Percentiles rank a stretch among this genome's conserved stretches.
These are phyloP conservation scores for Melanerpes aurifrons DNA, from an alignment of 2,113 vertebrate genomes.

Conservation along the genomic window DNA sequence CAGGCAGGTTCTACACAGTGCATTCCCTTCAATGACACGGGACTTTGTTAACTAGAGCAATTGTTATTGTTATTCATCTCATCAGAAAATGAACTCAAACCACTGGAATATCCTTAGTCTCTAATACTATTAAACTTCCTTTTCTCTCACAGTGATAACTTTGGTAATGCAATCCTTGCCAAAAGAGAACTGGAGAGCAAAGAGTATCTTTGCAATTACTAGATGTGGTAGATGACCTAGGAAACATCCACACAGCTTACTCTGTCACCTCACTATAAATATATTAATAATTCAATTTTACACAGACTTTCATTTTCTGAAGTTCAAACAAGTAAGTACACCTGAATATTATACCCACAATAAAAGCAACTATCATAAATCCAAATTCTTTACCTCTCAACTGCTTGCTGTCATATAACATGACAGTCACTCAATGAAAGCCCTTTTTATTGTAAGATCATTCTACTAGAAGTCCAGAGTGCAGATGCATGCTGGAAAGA, in stretches of 20 bases:
- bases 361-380: not conserved
- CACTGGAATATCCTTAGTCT: not conserved
- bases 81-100: not conserved
- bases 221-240: not conserved
- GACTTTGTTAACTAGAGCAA: not conserved
- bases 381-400: not conserved
- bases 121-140: not conserved
- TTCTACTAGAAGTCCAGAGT: not conserved
- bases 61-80: not conserved
- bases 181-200: not conserved
- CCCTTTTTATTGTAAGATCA: not conserved
- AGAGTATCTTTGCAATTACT: not conserved
- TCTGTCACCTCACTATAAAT: not conserved
- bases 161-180: not conserved
- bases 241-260: not conserved
- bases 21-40: not conserved
- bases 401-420: not conserved
- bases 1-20: not conserved
- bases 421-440: not conserved
- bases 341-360: not conserved
- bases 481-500: not conserved
- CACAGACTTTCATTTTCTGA: not conserved
- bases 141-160: not conserved
- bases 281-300: not conserved
- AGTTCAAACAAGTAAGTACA: not conserved